phyloP scores from a whole-genome alignment of 1,140 invertebrate genomes.

The Drosophila takahashii region DNA sequence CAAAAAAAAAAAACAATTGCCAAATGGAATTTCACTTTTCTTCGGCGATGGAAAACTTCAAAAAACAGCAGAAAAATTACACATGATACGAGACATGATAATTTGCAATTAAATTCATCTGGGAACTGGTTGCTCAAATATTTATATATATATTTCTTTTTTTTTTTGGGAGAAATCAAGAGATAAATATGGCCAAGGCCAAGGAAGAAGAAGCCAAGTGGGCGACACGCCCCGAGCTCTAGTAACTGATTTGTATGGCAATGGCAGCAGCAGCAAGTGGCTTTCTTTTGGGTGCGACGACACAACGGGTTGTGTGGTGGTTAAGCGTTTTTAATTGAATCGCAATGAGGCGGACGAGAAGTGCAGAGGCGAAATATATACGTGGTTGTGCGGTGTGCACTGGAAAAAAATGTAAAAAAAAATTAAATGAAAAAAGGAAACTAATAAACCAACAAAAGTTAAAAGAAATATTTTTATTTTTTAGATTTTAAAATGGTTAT shows the following conservation, averaged over 20 bases:
- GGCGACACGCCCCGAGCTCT: conserved; percentile 30
- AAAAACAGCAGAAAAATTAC: conserved; percentile 40
- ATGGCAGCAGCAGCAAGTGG: conserved; percentile 35
- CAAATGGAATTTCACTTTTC: conserved; percentile 73
- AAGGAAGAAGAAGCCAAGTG: conserved; percentile 28
- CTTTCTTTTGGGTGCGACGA: conserved; percentile 53
- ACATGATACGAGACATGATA: conserved; percentile 61
- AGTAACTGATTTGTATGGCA: conserved; percentile 47
- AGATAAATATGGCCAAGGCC: conserved; percentile 44
- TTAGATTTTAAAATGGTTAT: no score
- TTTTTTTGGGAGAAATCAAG: conserved; percentile 69
- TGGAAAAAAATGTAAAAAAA: conserved; percentile 4
- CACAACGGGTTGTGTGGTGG: conserved; percentile 30
- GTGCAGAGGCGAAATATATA: conserved; percentile 8
- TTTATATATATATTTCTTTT: conserved; percentile 19
- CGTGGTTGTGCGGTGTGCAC: background rate
- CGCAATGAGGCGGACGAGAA: conserved; percentile 44
- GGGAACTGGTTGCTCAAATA: conserved; percentile 60
- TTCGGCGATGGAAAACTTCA: conserved; percentile 62
- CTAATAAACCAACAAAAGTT: no score
- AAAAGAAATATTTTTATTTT: no score
- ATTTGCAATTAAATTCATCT: conserved; percentile 71
- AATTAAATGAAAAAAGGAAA: no score
- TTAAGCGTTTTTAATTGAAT: conserved; percentile 79
- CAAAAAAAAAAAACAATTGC: conserved; percentile 31